Evolutionary conservation across 2,797 vertebrate genomes (phyloP).

Genomic region (Karalla daura): DNA sequence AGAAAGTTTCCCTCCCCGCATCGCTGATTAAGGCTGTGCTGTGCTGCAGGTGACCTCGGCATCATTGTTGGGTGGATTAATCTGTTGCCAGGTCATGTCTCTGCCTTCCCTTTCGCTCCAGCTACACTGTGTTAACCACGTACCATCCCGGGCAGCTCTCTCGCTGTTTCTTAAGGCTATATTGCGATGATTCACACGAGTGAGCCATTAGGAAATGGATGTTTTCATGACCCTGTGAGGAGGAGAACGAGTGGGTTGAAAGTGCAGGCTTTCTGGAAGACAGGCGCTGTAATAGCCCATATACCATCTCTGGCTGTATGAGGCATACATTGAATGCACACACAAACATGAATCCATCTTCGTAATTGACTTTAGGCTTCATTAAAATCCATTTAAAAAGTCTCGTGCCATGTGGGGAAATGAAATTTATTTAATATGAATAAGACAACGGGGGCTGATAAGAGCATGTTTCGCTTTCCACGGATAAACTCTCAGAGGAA

Average conservation of each 20-base stretch:
- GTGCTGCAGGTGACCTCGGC: slow-evolving; percentile 51
- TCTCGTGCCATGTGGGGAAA: slow-evolving; percentile 20
- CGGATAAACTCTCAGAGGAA: slow-evolving; percentile 37
- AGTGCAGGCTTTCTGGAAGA: slow-evolving; percentile 56
- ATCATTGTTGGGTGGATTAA: slow-evolving; percentile 57
- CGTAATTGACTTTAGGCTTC: slow-evolving; percentile 32
- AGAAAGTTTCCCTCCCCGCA: slow-evolving; percentile 25
- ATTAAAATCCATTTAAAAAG: slow-evolving; percentile 40
- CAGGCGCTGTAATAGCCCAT: slow-evolving; percentile 48
- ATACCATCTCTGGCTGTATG: slow-evolving; percentile 1
- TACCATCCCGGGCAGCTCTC: slow-evolving; percentile 38
- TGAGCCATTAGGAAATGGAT: slow-evolving; percentile 72
- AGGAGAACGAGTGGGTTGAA: slow-evolving; percentile 62
- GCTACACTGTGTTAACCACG: slow-evolving; percentile 54
- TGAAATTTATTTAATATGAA: slow-evolving; percentile 33
- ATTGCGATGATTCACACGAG: slow-evolving; percentile 66
- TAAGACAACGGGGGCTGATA: slow-evolving; percentile 29
- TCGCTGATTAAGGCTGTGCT: slow-evolving; percentile 37
- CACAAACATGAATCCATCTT: slow-evolving; percentile 27
- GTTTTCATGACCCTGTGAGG: slow-evolving; percentile 68
- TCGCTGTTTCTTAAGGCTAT: slow-evolving; percentile 53
- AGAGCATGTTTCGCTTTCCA: slow-evolving; percentile 32
- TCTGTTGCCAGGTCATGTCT: slow-evolving; percentile 51
- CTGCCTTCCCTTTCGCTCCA: slow-evolving; percentile 36
- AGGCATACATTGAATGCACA: neutral